These are phyloP conservation scores for Oreochromis tanganicae DNA, from an alignment of 2,113 vertebrate species.

Conservation along the genomic window DNA sequence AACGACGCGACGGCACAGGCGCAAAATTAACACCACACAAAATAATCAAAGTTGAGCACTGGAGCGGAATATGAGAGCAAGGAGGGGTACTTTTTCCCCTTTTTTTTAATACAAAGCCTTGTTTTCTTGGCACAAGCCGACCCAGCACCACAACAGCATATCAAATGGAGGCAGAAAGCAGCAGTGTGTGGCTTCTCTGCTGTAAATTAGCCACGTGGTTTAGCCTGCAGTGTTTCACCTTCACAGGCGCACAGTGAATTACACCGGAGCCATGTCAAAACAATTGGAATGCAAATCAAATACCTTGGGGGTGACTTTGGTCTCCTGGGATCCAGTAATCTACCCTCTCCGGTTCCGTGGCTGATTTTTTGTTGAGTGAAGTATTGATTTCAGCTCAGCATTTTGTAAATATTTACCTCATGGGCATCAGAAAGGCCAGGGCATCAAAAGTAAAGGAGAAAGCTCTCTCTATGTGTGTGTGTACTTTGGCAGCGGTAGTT, in stretches of 20 bases:
- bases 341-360: slow-evolving; percentile 17
- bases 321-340: slow-evolving; percentile 53
- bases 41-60: slow-evolving; percentile 53
- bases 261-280: slow-evolving; percentile 63
- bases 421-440: neutral
- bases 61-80: slow-evolving; percentile 25
- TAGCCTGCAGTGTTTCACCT: slow-evolving; percentile 64
- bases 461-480: neutral
- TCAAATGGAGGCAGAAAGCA: slow-evolving; percentile 12
- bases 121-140: slow-evolving; percentile 11
- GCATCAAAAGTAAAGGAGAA: neutral
- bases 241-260: slow-evolving; percentile 61
- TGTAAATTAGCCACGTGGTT: slow-evolving; percentile 66
- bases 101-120: neutral
- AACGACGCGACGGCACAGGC: neutral
- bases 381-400: slow-evolving; percentile 66
- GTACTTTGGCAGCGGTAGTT: neutral
- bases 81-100: neutral
- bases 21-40: slow-evolving; percentile 32
- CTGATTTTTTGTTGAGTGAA: slow-evolving; percentile 50
- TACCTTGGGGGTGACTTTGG: slow-evolving; percentile 64
- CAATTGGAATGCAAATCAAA: slow-evolving; percentile 72
- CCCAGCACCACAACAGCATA: neutral
- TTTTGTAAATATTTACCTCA: slow-evolving; percentile 65
- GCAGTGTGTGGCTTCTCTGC: slow-evolving; percentile 20